These are phyloP conservation scores for Eufriesea mexicana DNA, from an alignment of 1,140 invertebrate species.

Conservation along the genomic window DNA sequence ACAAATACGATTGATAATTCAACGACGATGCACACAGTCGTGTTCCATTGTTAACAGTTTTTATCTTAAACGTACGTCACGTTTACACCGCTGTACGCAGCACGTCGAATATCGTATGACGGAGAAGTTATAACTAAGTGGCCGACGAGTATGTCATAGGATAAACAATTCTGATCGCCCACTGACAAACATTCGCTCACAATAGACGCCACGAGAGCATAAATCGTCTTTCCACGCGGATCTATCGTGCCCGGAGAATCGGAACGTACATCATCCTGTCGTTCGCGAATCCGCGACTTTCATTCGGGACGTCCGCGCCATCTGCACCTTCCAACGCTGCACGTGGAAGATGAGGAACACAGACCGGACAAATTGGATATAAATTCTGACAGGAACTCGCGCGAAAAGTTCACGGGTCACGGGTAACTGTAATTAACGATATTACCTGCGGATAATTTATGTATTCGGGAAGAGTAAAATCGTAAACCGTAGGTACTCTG, in stretches of 20 bases:
- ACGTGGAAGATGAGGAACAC: too few species aligned
- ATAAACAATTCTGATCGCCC: constrained; percentile 69
- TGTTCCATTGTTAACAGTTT: constrained; percentile 46
- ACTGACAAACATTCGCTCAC: constrained; percentile 70
- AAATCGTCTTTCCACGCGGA: constrained; percentile 42
- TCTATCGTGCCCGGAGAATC: constrained; percentile 39
- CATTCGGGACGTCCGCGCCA: not conserved
- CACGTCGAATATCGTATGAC: constrained; percentile 67
- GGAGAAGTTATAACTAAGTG: constrained; percentile 73
- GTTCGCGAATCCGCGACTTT: constrained; percentile 21
- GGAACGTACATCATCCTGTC: constrained; percentile 38
- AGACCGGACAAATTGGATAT: not conserved
- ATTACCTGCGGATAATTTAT: not conserved
- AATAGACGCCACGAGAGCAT: constrained; percentile 61
- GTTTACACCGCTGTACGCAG: not conserved
- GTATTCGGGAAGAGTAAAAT: not conserved
- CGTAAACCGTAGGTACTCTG: not conserved
- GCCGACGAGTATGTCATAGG: constrained; percentile 60
- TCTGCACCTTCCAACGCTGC: not conserved
- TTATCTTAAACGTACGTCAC: constrained; percentile 30
- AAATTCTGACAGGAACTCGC: not conserved
- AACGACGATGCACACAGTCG: not conserved
- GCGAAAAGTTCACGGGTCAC: not conserved
- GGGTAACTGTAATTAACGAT: not conserved
- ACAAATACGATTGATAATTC: constrained; percentile 24